Percentiles rank a stretch among this genome's conserved stretches.
phyloP scores from a whole-genome alignment of 2,113 vertebrate genomes.

The Gulo gulo region DNA sequence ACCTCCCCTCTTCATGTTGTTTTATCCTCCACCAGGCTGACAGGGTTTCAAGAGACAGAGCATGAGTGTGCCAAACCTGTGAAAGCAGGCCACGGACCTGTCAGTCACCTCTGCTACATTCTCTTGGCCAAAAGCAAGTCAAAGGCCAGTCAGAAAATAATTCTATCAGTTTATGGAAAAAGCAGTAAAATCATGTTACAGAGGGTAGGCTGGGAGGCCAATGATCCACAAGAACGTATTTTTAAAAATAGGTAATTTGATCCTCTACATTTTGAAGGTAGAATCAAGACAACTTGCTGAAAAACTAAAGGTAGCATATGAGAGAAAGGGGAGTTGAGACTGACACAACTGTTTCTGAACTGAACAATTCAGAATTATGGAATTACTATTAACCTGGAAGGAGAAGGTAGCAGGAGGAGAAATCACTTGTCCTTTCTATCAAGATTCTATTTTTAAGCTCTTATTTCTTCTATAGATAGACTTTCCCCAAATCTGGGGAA shows the following conservation, averaged over 20 bases:
- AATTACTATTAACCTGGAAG: too few relatives aligned
- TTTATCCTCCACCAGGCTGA: neutral
- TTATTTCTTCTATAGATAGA: neutral
- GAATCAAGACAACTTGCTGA: neutral
- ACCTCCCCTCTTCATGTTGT: neutral
- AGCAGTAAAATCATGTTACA: neutral
- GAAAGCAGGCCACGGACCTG: neutral
- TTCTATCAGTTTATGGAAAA: neutral
- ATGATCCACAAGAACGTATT: neutral
- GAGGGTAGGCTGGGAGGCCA: neutral
- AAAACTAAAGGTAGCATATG: neutral
- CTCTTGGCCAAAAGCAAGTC: neutral
- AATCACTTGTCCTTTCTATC: neutral
- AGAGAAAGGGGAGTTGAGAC: neutral
- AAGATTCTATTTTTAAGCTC: neutral
- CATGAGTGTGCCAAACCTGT: neutral
- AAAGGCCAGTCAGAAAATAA: neutral
- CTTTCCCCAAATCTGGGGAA: neutral
- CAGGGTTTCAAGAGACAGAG: neutral
- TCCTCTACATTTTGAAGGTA: neutral
- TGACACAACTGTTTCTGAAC: neutral
- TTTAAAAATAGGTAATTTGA: neutral
- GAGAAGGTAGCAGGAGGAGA: neutral
- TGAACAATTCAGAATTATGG: neutral
- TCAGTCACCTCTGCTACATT: neutral